Base-by-base conservation (phyloP, 2,113 vertebrate genomes). In the Salminus brasiliensis region DNA sequence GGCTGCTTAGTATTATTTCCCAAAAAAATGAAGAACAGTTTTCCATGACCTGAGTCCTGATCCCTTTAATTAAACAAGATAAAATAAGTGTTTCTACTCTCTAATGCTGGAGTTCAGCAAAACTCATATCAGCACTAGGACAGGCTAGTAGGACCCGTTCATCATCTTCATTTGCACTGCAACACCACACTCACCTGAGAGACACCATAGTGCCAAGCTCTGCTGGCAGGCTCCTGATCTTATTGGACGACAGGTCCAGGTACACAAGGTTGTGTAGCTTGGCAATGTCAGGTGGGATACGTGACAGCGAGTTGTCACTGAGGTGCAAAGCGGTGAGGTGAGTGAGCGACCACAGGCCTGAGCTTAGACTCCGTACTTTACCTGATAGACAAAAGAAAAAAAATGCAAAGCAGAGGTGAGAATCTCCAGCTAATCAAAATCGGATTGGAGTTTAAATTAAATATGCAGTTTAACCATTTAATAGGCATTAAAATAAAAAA, bases 151-250 rank as follows among this genome's bases (percentile, higher is more conserved):
- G 18, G 47, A 52, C 21, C 12, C 21, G 7, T 21, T n/a, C 6
- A 10, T 49, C 45, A 49, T 49, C 13, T 49, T 10, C 16, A 49
- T 2, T 16, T 49, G 15, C 16, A 49, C 45, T 49, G 12, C 18
- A 15, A 12, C 15, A n/a, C 30, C 30, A 63, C 21, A 34, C 75
- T 81, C 29, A 99, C 97, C 97, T 99, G 97, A 99, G 97, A 95
- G 97, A 97, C 88, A 98, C 97, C 96, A 99, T 98, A 95, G 96
- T 98, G 95, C 97, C 97, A 91, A 99, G 96, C 94, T 99, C 97
- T 91, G 96, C 93, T 84, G 97, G 97, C 95, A 99, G 95, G 94
- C 96, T 98, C 93, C 96, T 97, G 57, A 99, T 97, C 93, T 99
- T 98, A 90, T 99, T 99, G 90, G 95, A 97, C 62, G 97, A 99